Evolutionary conservation across 2,797 vertebrate genomes (phyloP).

Genomic region (Xenopus petersii): DNA sequence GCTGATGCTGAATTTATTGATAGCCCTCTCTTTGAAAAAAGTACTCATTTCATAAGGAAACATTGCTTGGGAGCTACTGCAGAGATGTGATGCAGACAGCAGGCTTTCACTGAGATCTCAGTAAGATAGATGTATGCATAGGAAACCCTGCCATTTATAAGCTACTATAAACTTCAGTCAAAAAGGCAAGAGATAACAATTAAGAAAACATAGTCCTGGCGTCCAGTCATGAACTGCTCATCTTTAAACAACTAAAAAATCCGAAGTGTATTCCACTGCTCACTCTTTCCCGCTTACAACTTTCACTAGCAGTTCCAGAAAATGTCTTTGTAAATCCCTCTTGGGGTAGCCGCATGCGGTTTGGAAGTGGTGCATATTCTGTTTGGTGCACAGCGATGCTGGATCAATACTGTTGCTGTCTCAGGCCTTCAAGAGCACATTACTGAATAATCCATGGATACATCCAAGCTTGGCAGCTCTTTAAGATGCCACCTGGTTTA

Average conservation of each 20-base stretch:
- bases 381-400: constrained; percentile 55
- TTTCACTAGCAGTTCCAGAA: constrained; percentile 60
- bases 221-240: neutral
- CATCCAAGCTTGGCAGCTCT: constrained; percentile 52
- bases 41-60: too few species aligned
- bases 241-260: constrained; percentile 27
- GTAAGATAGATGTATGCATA: neutral
- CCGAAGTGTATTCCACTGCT: constrained; percentile 29
- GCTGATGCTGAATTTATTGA: too few species aligned
- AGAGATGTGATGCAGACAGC: too few species aligned
- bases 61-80: too few species aligned
- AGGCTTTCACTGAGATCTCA: neutral
- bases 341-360: constrained; percentile 59
- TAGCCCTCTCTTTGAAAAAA: too few species aligned
- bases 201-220: neutral
- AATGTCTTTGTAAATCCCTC: constrained; percentile 61
- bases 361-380: constrained; percentile 62
- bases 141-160: neutral
- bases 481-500: constrained; percentile 40
- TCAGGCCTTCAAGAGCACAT: constrained; percentile 65
- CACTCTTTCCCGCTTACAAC: constrained; percentile 44
- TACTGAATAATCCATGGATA: constrained; percentile 63
- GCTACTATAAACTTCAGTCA: neutral
- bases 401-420: constrained; percentile 65
- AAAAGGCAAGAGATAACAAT: neutral